Percentiles rank a stretch among this genome's conserved stretches.
Evolutionary conservation across 2,113 vertebrate genomes (phyloP).

Genomic region (Regulus satrapa): DNA sequence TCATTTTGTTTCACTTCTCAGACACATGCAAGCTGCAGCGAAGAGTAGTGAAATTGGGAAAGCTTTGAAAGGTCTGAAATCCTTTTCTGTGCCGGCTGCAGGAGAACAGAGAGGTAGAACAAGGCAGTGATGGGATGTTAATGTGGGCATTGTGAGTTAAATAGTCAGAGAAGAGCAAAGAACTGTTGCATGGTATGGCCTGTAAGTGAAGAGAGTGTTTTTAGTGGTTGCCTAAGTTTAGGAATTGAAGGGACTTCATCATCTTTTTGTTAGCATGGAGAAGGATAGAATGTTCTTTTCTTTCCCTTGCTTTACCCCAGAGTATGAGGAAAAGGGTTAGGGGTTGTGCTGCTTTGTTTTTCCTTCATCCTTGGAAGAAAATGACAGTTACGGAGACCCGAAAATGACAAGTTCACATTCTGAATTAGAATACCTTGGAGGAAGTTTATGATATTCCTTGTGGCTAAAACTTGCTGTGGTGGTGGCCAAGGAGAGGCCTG

Average conservation of each 20-base stretch:
- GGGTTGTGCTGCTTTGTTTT: neutral
- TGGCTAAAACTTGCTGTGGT: neutral
- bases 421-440: neutral
- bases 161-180: neutral
- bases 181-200: neutral
- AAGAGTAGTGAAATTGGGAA: neutral
- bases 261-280: neutral
- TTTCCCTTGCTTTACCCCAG: neutral
- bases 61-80: neutral
- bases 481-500: neutral
- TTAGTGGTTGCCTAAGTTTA: neutral
- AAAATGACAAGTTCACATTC: neutral
- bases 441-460: neutral
- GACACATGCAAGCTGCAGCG: neutral
- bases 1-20: neutral
- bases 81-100: neutral
- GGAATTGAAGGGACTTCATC: neutral
- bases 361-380: neutral
- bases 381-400: neutral
- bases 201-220: neutral
- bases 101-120: neutral
- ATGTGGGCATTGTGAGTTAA: neutral
- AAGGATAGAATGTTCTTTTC: neutral
- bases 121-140: neutral
- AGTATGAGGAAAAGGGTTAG: neutral